Base-by-base conservation (phyloP, 30 jellyfish, hydroid and myxozoan genomes). In the Turritopsis rubra region DNA sequence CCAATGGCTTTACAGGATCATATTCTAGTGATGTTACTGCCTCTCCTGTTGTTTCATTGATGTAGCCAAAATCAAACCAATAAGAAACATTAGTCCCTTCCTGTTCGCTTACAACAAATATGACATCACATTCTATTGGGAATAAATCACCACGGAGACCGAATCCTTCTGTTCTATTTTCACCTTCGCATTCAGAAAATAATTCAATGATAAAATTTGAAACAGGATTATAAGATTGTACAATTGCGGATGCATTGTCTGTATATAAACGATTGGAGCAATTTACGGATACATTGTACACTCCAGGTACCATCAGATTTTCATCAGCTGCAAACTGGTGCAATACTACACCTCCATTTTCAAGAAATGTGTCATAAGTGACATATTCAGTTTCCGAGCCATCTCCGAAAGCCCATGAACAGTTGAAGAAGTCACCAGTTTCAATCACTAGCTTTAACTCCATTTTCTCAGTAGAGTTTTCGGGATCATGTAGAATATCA, bases 391-490 rank as follows among this genome's bases (percentile, higher is more conserved):
- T 23, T n/a, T 7, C 16, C 9, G 82, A 23, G 23, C 60, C 60
- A 24, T 74, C 82, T n/a, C 82, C 82, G 16, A 26, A 74, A 74
- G 19, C 81, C 86, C 86, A 83, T 13, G 94, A 65, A 83, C 97
- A 91, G 74, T 83, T 84, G 80, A 83, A 91, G 72, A n/a, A 83
- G 66, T 86, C 91, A 7, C 95, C 97, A n/a, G 78, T 79, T 52
- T 74, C 85, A 26, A 83, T 75, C 19, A 75, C 20, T 54, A 83
- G 77, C 21, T 22, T 54, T 1, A 89, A 31, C 22, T 80, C 88
- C 90, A 84, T 81, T 60, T 21, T 81, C 75, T 89, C 94, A 0
- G 93, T 89, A 21, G 94, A 71, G 81, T 89, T 89, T 41, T 81
- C 96, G 9, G 96, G 94, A 7, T 90, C 94, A 28, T 88, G 94